phyloP scores from a whole-genome alignment of 2,113 vertebrate species.

The Archilochus colubris region DNA sequence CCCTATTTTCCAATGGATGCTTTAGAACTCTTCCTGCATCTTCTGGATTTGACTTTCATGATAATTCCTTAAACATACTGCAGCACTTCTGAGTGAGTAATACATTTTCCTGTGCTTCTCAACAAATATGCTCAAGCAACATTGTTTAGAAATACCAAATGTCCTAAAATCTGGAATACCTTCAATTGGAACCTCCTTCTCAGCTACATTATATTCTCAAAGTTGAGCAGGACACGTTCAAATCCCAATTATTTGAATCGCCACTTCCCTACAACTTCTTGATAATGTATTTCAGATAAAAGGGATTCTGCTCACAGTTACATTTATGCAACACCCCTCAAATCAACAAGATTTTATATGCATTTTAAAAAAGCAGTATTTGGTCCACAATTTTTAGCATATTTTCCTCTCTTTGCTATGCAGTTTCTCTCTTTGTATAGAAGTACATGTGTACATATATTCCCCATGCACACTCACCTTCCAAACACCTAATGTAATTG shows the following conservation, averaged over 20 bases:
- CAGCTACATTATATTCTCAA: not conserved
- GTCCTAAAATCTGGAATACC: not conserved
- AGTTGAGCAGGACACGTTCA: not conserved
- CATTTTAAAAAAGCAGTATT: not conserved
- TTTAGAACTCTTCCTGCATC: not conserved
- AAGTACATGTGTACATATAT: not conserved
- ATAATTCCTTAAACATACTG: not conserved
- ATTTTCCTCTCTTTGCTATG: not conserved
- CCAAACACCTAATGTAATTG: not conserved
- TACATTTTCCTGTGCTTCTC: not conserved
- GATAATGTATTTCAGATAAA: not conserved
- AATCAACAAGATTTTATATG: not conserved
- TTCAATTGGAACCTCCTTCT: not conserved
- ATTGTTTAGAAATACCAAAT: not conserved
- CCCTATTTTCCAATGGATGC: slow-evolving; percentile 50
- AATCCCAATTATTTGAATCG: not conserved
- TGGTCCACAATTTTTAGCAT: not conserved
- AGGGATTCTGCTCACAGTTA: not conserved
- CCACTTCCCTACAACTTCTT: not conserved
- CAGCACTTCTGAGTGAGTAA: not conserved
- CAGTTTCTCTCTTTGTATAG: not conserved
- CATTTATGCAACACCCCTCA: not conserved
- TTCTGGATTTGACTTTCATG: not conserved
- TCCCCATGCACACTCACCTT: not conserved
- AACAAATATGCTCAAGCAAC: not conserved